Evolutionary conservation across 2,113 vertebrate species (phyloP).

Genomic region (Ramphastos sulfuratus): DNA sequence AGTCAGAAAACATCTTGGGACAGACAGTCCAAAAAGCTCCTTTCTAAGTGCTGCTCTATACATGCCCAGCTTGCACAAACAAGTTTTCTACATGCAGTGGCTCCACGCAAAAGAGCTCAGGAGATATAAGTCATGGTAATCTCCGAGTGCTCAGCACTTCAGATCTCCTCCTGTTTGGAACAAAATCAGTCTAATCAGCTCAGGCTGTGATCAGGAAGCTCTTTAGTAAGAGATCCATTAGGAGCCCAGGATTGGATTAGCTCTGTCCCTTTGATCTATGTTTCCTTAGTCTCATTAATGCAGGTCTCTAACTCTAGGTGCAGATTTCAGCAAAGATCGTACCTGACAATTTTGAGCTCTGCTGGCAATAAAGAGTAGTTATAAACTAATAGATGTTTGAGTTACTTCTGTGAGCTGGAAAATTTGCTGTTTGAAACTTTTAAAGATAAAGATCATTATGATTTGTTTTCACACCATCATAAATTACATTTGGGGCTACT

Average conservation of each 20-base stretch:
- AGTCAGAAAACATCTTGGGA: neutral
- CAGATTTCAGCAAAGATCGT: neutral
- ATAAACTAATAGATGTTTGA: neutral
- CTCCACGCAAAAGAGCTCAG: neutral
- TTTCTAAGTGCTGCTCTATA: neutral
- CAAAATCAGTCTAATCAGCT: neutral
- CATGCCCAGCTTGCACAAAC: neutral
- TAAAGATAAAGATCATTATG: neutral
- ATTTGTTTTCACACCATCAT: neutral
- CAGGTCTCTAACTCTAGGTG: neutral
- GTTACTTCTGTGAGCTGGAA: neutral
- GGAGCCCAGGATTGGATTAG: neutral
- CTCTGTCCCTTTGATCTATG: neutral
- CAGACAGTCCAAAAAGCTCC: neutral
- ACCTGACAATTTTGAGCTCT: neutral
- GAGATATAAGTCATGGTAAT: neutral
- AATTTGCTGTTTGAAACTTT: neutral
- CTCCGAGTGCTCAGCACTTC: neutral
- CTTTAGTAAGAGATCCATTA: neutral
- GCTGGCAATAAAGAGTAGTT: neutral
- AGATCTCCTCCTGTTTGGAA: neutral
- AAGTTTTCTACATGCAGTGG: neutral
- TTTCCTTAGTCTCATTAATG: neutral
- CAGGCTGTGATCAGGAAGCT: neutral
- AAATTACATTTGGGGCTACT: neutral